Base-by-base conservation (phyloP, 2,797 vertebrate species). In the Gobionotothen gibberifrons region DNA sequence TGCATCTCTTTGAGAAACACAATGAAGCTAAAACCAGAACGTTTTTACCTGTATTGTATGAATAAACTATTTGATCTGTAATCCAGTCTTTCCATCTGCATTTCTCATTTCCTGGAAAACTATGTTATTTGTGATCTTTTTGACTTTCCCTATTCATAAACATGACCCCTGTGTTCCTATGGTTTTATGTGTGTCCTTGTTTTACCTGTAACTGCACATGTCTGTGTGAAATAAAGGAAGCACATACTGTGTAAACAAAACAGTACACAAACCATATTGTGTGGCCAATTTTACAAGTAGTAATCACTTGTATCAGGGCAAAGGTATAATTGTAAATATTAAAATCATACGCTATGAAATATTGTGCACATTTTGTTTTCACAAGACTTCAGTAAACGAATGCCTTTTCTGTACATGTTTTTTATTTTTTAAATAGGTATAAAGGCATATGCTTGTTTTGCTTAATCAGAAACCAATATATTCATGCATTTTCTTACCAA, bases 271-370 rank as follows among this genome's bases (percentile, higher is more conserved):
- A 26, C 22, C 67, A 67, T 63, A 57, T 29, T 73, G 74, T 80
- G 64, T 72, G 64, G 36, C 69, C 79, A 69, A 47, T 64, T 44
- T 54, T 70, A 79, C 64, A 68, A 68, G 47, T 81, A 58, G 42
- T 71, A 69, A 65, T 77, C 64, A 76, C 13, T 69, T 83, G 72
- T 87, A 87, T 74, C 71, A 86, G 29, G 62, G 77, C 76, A 81
- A 88, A 77, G 36, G 69, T 84, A 79, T 87, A 53, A 84, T 81
- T 92, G 89, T 90, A 87, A 84, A 86, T 87, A 89, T 87, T 87
- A 90, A 90, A 92, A 59, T 78, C 77, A 68, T 64, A 78, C 58
- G 76, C 78, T 53, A 77, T 39, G 39, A 75, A 73, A 70, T 55
- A 9, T 5, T 74, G 63, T 79, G 42, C 5, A 16, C 32, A 40